Evolutionary conservation across 2,113 vertebrate genomes (phyloP).

Genomic region (Amblyopsis rosae): DNA sequence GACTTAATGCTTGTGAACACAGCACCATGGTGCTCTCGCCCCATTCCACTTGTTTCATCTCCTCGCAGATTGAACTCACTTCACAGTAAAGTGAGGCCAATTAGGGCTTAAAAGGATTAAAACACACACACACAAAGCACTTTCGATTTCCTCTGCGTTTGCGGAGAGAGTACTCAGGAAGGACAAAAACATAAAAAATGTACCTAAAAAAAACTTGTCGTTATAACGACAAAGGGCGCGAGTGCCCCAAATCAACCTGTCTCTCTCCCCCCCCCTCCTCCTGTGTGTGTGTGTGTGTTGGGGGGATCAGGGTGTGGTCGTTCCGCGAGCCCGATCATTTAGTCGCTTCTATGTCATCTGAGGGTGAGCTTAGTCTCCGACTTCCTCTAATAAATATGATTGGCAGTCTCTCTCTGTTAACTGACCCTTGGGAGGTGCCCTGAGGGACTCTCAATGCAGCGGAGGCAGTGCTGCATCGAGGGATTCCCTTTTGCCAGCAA

Average conservation of each 20-base stretch:
- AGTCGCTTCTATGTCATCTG: constrained; percentile 14
- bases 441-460: constrained; percentile 36
- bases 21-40: constrained; percentile 47
- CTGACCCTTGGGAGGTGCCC: constrained; percentile 49
- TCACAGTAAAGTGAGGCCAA: constrained; percentile 74
- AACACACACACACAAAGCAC: constrained; percentile 45
- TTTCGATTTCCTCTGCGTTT: constrained; percentile 51
- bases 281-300: not conserved
- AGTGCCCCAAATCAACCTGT: constrained; percentile 5
- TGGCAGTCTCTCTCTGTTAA: constrained; percentile 52
- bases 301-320: not conserved
- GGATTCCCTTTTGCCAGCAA: not conserved
- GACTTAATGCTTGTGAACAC: constrained; percentile 71
- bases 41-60: constrained; percentile 67
- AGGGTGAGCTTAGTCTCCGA: constrained; percentile 15
- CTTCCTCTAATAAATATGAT: constrained; percentile 59
- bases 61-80: constrained; percentile 63
- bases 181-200: constrained; percentile 23
- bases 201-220: constrained; percentile 55
- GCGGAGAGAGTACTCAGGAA: constrained; percentile 31
- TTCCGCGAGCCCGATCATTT: not conserved
- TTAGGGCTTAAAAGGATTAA: constrained; percentile 76
- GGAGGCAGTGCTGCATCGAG: not conserved
- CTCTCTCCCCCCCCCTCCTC: not conserved
- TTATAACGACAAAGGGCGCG: constrained; percentile 46